Evolutionary conservation across 2,113 vertebrate genomes (phyloP).

Genomic region (Peromyscus maniculatus): DNA sequence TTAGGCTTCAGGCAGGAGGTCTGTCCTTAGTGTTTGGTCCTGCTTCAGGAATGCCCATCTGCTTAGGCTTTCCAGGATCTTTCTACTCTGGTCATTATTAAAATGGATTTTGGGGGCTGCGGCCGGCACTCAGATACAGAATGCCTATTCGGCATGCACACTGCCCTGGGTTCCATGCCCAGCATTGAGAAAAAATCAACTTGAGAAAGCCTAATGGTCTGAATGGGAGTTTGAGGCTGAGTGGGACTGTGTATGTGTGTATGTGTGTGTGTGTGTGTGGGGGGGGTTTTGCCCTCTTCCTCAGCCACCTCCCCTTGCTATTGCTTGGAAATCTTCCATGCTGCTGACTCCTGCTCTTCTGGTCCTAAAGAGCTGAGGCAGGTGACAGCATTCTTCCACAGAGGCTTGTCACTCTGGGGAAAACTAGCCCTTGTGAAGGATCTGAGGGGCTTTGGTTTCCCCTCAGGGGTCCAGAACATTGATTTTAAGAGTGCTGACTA

Average conservation of each 20-base stretch:
- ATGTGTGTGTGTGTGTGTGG: too few species aligned
- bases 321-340: not conserved
- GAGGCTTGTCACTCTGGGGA: not conserved
- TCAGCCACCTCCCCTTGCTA: not conserved
- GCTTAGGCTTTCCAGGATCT: not conserved
- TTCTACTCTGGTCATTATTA: not conserved
- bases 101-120: not conserved
- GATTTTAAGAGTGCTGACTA: not conserved
- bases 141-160: too few species aligned
- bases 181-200: not conserved
- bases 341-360: not conserved
- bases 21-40: not conserved
- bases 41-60: not conserved
- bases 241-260: not conserved
- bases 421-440: not conserved
- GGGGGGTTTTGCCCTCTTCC: not conserved
- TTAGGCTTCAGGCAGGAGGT: not conserved
- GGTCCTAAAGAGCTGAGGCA: not conserved
- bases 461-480: rapidly evolving
- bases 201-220: not conserved
- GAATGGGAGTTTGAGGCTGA: not conserved
- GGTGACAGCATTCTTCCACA: not conserved
- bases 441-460: not conserved
- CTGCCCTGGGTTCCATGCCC: not conserved
- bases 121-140: not conserved